Evolutionary conservation across 2,797 vertebrate genomes (phyloP).

Genomic region (Taenioides sp.): DNA sequence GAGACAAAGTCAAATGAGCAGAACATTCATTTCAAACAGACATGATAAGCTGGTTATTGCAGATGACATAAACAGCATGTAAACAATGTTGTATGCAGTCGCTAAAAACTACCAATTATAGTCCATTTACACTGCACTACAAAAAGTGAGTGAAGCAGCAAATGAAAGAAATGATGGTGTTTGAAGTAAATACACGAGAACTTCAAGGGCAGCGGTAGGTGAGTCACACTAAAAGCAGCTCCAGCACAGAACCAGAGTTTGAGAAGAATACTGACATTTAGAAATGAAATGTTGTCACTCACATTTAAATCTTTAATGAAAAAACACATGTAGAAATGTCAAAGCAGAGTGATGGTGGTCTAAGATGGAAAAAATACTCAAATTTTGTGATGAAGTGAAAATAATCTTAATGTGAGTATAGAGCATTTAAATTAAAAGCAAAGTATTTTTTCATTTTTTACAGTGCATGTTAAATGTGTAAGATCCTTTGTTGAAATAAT

Average conservation of each 20-base stretch:
- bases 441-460: not conserved
- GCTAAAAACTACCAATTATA: conserved; percentile 18
- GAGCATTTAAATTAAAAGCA: no score
- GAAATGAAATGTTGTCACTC: not conserved
- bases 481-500: no score
- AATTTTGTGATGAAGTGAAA: no score
- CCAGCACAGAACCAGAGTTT: not conserved
- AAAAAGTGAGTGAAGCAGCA: conserved; percentile 12
- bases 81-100: not conserved
- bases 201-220: conserved; percentile 7
- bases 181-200: conserved; percentile 20
- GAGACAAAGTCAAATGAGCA: no score
- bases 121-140: not conserved
- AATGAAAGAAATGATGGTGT: conserved; percentile 20
- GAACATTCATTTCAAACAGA: no score
- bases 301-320: not conserved
- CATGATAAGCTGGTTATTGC: not conserved
- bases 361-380: not conserved
- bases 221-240: conserved; percentile 13
- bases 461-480: no score
- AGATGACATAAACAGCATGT: not conserved
- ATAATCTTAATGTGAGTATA: not conserved
- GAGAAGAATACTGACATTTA: conserved; percentile 7
- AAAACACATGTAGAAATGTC: not conserved
- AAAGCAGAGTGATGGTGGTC: not conserved